Base-by-base conservation (phyloP, 2,888 invertebrate species). In the Callyntrura guangdongensis region DNA sequence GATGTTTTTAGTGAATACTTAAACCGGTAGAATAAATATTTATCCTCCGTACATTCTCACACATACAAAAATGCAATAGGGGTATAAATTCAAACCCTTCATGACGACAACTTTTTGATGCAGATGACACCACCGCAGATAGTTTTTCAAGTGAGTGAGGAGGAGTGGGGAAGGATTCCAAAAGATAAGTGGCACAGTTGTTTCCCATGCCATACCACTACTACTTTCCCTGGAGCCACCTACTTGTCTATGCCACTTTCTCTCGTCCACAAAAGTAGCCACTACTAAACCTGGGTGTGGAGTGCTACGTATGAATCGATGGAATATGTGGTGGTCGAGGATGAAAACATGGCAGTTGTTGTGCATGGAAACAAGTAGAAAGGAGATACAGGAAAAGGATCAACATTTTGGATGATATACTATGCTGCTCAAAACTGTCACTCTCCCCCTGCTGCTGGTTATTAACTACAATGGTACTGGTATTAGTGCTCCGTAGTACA, bases 81-180 rank as follows among this genome's bases (percentile, higher is more conserved):
- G 8, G 69, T 14, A 69, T 2, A n/a, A 56, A 8, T 27, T 25
- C 17, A 59, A 6, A 11, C 56, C n/a, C 25, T 79, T 53, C 59
- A 59, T 79, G 56, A 56, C 56, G 79, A n/a, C 79, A 79, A 56
- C 56, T 25, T 14, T 79, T 56, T 79, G 79, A 79, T 79, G 79
- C 79, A 59, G 79, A 79, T 77, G 53, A 8, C 25, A 56, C 79
- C 27, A 14, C 27, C 6, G 3, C 20, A 79, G 17, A 79, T 49
- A 12, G 17, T 72, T 17, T 56, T 59, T 59, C 56, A 56, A 27
- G n/a, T n/a, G n/a, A 79, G 17, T 27, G 64, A 53, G 8, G 36
- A 36, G 36, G 36, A 36, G 36, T 3, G 25, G 14, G 25, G 53
- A 77, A 25, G 53, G n/a, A 79, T 79, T 79, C 22, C 27, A 27